phyloP scores from a whole-genome alignment of 2,113 vertebrate genomes.

The Mormyrus iriodes region DNA sequence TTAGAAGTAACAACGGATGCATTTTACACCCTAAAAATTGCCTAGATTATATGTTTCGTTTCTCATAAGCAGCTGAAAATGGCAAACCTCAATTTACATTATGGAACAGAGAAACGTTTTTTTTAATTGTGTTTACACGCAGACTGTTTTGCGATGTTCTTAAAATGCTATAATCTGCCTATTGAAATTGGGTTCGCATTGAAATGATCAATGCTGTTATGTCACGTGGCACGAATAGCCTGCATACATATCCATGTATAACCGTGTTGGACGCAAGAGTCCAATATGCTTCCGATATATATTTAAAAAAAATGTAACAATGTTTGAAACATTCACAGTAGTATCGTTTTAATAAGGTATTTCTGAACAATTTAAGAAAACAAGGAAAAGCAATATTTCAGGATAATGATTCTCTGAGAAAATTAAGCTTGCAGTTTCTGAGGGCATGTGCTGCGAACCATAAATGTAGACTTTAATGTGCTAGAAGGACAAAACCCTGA shows the following conservation, averaged over 20 bases:
- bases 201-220: conserved; percentile 23
- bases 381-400: conserved; percentile 22
- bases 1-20: background rate
- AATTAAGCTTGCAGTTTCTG: conserved; percentile 10
- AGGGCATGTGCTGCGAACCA: conserved; percentile 12
- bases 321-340: conserved; percentile 13
- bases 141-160: conserved; percentile 17
- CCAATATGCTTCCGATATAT: conserved; percentile 11
- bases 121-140: conserved; percentile 10
- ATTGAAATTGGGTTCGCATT: conserved; percentile 10
- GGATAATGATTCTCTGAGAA: conserved; percentile 12
- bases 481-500: background rate
- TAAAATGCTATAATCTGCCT: conserved; percentile 23
- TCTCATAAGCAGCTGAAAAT: background rate
- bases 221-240: conserved; percentile 10
- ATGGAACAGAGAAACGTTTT: background rate
- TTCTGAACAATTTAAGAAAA: conserved; percentile 8
- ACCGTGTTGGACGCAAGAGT: background rate
- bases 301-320: background rate
- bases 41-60: conserved; percentile 7
- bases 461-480: background rate
- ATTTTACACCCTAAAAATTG: background rate
- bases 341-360: conserved; percentile 24
- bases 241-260: conserved; percentile 6
- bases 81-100: conserved; percentile 14